These are phyloP conservation scores for Coregonus clupeaformis DNA, from an alignment of 2,113 vertebrate genomes.

Conservation along the genomic window DNA sequence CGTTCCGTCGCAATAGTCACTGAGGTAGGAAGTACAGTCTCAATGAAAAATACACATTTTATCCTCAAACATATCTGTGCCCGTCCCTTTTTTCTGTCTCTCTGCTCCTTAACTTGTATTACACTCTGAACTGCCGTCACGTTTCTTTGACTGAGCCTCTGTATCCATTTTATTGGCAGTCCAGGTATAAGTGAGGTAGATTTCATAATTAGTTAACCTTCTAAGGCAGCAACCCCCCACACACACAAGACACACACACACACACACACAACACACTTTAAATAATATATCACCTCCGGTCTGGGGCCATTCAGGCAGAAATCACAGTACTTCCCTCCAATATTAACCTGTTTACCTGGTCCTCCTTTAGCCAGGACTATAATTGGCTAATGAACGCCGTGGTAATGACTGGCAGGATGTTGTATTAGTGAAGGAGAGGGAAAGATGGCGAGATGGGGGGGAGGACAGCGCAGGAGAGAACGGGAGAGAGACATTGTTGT, in stretches of 20 bases:
- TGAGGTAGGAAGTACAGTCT: neutral
- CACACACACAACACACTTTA: slow-evolving; percentile 17
- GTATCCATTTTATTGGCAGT: too few species aligned
- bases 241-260: slow-evolving; percentile 17
- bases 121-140: too few species aligned
- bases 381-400: too few species aligned
- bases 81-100: neutral
- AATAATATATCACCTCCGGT: slow-evolving; percentile 62
- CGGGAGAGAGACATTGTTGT: too few species aligned
- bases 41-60: neutral
- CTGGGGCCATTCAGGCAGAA: slow-evolving; percentile 36
- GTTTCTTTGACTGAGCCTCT: too few species aligned
- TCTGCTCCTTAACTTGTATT: too few species aligned
- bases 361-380: neutral
- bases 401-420: too few species aligned
- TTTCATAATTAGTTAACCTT: too few species aligned
- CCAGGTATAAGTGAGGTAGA: too few species aligned
- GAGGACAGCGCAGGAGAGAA: too few species aligned
- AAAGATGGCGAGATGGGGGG: too few species aligned
- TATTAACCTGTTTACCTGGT: slow-evolving; percentile 38
- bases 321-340: neutral
- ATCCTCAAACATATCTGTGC: neutral
- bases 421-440: too few species aligned
- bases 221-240: neutral
- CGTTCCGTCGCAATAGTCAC: neutral